A percentile compares a stretch with the other conserved stretches of the same genome.
phyloP scores from a whole-genome alignment of 2,113 vertebrate species.

The Ivindomyrus marchei region DNA sequence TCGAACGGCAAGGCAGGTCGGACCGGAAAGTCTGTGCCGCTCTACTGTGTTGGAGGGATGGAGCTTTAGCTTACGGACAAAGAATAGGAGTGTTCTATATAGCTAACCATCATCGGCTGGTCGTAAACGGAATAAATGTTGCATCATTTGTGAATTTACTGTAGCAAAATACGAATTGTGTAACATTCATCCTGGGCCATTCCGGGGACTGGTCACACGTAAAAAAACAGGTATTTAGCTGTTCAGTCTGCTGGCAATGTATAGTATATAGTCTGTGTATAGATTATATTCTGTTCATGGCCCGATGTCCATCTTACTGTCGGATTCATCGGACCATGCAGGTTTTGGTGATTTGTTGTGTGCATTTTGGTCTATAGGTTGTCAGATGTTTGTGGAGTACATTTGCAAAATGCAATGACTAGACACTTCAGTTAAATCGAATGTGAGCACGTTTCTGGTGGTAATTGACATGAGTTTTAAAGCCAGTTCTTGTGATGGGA shows the following conservation, averaged over 20 bases:
- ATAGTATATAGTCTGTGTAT: neutral
- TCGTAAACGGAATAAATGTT: neutral
- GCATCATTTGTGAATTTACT: neutral
- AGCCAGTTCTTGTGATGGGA: neutral
- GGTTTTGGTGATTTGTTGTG: neutral
- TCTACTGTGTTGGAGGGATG: slow-evolving; percentile 37
- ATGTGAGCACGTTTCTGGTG: neutral
- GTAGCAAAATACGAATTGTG: slow-evolving; percentile 1
- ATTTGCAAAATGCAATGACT: neutral
- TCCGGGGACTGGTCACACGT: neutral
- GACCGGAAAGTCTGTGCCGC: slow-evolving; percentile 47
- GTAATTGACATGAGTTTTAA: neutral
- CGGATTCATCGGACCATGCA: neutral
- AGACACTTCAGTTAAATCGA: neutral
- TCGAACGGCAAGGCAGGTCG: slow-evolving; percentile 26
- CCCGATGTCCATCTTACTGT: neutral
- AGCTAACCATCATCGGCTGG: neutral
- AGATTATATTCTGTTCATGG: neutral
- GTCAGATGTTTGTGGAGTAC: neutral
- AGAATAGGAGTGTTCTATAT: slow-evolving; percentile 41
- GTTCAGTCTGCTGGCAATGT: neutral
- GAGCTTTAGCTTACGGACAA: slow-evolving; percentile 43
- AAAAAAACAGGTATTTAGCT: slow-evolving; percentile 9
- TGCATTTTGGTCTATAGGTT: neutral
- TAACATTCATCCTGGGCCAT: neutral